phyloP scores from a whole-genome alignment of 2,888 invertebrate species.

The Calliscelio sp. region DNA sequence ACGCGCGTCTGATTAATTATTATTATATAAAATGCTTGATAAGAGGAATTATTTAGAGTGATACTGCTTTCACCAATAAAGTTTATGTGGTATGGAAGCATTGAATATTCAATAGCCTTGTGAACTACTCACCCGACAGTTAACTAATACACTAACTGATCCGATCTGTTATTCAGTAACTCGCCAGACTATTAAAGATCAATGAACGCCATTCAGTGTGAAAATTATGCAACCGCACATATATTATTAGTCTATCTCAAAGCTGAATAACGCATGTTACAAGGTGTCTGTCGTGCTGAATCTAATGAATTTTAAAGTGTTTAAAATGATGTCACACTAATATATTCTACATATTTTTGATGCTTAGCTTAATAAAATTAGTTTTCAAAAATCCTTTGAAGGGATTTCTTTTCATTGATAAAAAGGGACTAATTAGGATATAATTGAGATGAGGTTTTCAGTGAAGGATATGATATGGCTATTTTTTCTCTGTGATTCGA shows the following conservation, averaged over 20 bases:
- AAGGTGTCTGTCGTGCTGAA: slow-evolving; percentile 71
- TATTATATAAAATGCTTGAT: slow-evolving; percentile 68
- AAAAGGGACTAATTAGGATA: no score
- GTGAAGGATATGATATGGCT: no score
- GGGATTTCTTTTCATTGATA: no score
- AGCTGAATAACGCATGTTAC: slow-evolving; percentile 74
- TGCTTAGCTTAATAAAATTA: slow-evolving; percentile 46
- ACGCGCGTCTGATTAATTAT: slow-evolving; percentile 60
- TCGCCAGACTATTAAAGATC: slow-evolving; percentile 75
- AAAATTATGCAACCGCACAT: slow-evolving; percentile 75
- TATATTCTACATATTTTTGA: slow-evolving; percentile 46
- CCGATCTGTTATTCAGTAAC: slow-evolving; percentile 76
- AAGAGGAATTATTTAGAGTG: slow-evolving; percentile 69
- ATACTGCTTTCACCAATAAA: slow-evolving; percentile 74
- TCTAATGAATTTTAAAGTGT: slow-evolving; percentile 71
- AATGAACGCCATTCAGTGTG: slow-evolving; percentile 75
- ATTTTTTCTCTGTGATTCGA: slow-evolving; percentile 6
- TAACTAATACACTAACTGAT: slow-evolving; percentile 76
- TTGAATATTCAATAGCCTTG: slow-evolving; percentile 75
- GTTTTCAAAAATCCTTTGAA: neutral
- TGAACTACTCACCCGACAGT: slow-evolving; percentile 75
- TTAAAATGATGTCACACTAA: slow-evolving; percentile 65
- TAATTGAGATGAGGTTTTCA: no score
- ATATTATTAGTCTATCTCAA: slow-evolving; percentile 73
- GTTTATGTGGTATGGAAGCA: slow-evolving; percentile 72